These are phyloP conservation scores for Parazoanthus swiftii DNA, from an alignment of 92 coral and sea anemone genomes.

Conservation along the genomic window DNA sequence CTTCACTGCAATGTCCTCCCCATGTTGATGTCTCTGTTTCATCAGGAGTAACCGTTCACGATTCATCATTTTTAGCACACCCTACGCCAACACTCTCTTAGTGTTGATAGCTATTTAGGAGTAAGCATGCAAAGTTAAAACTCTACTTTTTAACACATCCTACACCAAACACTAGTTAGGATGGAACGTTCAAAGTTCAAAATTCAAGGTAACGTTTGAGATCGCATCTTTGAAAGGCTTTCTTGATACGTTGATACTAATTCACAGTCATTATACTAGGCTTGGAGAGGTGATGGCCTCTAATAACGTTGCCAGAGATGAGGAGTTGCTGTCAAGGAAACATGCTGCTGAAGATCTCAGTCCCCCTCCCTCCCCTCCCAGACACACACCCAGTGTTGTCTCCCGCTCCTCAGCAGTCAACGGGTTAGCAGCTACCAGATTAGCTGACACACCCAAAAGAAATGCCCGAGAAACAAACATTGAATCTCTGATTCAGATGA, in stretches of 20 bases:
- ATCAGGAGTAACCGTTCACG: too few relatives aligned
- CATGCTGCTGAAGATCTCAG: conserved; percentile 65
- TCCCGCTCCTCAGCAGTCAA: conserved; percentile 33
- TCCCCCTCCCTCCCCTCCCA: conserved; percentile 80
- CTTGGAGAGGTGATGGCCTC: conserved; percentile 88
- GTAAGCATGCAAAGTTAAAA: too few relatives aligned
- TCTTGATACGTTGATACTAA: too few relatives aligned
- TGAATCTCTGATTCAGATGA: conserved; percentile 89
- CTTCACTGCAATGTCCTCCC: neutral
- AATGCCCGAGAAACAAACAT: conserved; percentile 70
- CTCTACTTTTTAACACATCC: too few relatives aligned
- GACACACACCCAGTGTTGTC: conserved; percentile 45
- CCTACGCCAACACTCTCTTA: too few relatives aligned
- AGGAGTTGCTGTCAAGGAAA: conserved; percentile 67
- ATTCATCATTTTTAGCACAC: too few relatives aligned
- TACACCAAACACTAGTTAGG: too few relatives aligned
- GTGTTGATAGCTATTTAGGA: too few relatives aligned
- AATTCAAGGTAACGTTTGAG: too few relatives aligned
- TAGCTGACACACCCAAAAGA: conserved; percentile 47
- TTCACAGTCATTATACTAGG: conserved; percentile 45
- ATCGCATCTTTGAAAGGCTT: too few relatives aligned
- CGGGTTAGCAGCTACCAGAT: conserved; percentile 36
- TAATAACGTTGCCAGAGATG: conserved; percentile 76
- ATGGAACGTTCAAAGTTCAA: too few relatives aligned
- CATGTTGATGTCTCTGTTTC: neutral